These are phyloP conservation scores for Polypedilum vanderplanki DNA, from an alignment of 1,140 invertebrate genomes.

Conservation along the genomic window DNA sequence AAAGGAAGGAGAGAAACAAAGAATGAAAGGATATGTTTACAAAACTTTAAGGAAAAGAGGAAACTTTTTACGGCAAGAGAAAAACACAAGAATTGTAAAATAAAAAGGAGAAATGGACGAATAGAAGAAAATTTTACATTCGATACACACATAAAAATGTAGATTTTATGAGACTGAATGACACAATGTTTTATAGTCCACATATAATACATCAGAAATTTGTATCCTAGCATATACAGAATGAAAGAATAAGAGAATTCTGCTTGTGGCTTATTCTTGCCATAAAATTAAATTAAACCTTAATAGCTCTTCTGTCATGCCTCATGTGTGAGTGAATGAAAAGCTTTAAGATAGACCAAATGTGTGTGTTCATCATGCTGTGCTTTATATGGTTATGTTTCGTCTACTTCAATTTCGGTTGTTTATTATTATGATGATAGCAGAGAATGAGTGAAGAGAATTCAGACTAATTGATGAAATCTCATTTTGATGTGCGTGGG, in stretches of 20 bases:
- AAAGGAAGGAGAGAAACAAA: too few relatives aligned
- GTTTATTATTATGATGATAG: too few relatives aligned
- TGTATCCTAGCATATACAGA: neutral
- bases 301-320: neutral
- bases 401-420: neutral
- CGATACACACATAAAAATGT: neutral
- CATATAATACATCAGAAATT: neutral
- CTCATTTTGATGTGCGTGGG: too few relatives aligned
- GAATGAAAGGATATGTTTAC: too few relatives aligned
- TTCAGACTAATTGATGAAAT: too few relatives aligned
- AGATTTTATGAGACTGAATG: neutral
- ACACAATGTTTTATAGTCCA: conserved; percentile 7
- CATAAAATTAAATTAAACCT: conserved; percentile 15
- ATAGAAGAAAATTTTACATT: neutral
- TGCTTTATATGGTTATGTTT: neutral
- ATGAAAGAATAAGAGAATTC: neutral
- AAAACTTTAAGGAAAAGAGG: too few relatives aligned
- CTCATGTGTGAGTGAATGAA: neutral
- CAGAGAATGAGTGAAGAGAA: too few relatives aligned
- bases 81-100: neutral
- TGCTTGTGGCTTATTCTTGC: neutral
- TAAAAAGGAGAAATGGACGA: neutral
- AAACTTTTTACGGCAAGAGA: neutral
- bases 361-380: neutral
- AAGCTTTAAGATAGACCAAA: neutral